phyloP scores from a whole-genome alignment of 2,888 invertebrate genomes.

The Ennomos fuscantarius region DNA sequence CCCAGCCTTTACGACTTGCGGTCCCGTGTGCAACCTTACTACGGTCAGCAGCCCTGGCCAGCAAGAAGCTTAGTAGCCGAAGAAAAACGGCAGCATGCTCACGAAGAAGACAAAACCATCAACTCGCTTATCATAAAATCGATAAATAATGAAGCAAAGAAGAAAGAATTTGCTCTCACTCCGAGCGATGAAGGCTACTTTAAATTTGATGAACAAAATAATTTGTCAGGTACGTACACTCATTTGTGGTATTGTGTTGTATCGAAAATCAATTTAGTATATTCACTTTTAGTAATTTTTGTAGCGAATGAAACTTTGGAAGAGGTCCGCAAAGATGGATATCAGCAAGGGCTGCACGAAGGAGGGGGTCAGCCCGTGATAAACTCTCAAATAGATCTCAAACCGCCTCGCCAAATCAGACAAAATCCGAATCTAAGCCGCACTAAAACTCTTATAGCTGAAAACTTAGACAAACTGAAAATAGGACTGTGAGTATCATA shows the following conservation, averaged over 20 bases:
- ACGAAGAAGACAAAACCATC: background rate
- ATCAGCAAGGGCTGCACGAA: conserved; percentile 40
- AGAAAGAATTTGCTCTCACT: conserved; percentile 57
- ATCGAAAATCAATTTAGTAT: background rate
- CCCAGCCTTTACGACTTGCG: conserved; percentile 4
- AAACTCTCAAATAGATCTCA: conserved; percentile 23
- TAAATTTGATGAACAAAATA: conserved; percentile 37
- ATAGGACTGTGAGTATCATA: conserved; percentile 63
- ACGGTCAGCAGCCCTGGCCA: conserved; percentile 9
- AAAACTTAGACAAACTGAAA: conserved; percentile 60
- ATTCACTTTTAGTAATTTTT: conserved; percentile 2
- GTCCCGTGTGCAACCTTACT: conserved; percentile 1
- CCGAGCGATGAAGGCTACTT: conserved; percentile 61
- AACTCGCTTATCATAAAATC: background rate
- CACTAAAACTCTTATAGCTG: conserved; percentile 65
- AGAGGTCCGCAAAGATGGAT: conserved; percentile 46
- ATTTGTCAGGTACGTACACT: conserved; percentile 46
- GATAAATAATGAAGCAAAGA: conserved; percentile 24
- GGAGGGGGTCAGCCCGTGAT: conserved; percentile 29
- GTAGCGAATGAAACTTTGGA: conserved; percentile 26
- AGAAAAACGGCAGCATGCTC: background rate
- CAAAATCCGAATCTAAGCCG: conserved; percentile 74
- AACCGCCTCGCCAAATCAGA: conserved; percentile 62
- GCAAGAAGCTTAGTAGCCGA: conserved; percentile 8
- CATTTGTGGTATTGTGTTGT: background rate